Conservation (phyloP, 2,113 vertebrate species). For the Bubo blakistoni region DNA sequence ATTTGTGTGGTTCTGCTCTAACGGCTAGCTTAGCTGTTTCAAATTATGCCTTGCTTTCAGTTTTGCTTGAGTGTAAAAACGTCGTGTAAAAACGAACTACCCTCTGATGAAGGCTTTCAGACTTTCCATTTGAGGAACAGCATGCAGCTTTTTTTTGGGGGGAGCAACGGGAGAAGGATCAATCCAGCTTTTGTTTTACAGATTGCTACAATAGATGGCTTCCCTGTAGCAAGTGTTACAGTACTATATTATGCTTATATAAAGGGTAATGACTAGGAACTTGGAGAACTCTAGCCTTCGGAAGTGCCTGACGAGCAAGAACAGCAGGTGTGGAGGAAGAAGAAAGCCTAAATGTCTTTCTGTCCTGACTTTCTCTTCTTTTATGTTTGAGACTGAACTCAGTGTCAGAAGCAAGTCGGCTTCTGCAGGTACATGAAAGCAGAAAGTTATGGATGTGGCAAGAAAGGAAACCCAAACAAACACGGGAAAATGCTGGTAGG, state of each 20-base stretch:
- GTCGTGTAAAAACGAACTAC: neutral
- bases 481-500: neutral
- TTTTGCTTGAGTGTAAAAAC: constrained; percentile 22
- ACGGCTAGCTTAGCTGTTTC: neutral
- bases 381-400: constrained; percentile 7
- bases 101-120: constrained; percentile 49
- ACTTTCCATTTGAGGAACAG: constrained; percentile 33
- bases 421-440: neutral
- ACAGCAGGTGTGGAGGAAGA: constrained; percentile 45
- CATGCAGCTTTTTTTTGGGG: neutral
- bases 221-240: constrained; percentile 15
- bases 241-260: constrained; percentile 43
- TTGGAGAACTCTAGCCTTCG: constrained; percentile 30
- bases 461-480: neutral
- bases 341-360: constrained; percentile 26
- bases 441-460: neutral
- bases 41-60: constrained; percentile 44
- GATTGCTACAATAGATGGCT: constrained; percentile 43
- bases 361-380: constrained; percentile 45
- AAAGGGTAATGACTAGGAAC: constrained; percentile 58
- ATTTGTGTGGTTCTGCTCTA: constrained; percentile 34
- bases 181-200: constrained; percentile 59
- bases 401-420: neutral
- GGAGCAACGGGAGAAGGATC: constrained; percentile 26
- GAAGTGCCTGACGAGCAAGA: neutral